Base-by-base conservation (phyloP, 2,888 invertebrate genomes). In the Cheilosia vernalis region DNA sequence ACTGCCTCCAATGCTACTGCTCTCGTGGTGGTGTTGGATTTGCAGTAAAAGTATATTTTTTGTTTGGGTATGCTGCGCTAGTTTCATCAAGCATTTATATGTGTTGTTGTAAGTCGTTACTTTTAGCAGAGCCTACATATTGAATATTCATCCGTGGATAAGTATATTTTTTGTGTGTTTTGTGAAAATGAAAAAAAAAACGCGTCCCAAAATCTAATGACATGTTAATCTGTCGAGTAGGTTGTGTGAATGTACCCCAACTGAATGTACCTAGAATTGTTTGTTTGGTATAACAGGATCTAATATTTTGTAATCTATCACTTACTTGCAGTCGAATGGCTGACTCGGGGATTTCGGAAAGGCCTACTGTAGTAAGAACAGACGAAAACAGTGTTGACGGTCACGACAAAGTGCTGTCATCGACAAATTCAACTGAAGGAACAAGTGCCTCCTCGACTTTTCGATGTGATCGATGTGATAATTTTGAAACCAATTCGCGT, bases 401-500 rank as follows among this genome's bases (percentile, higher is more conserved):
- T 10, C 70, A 80, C 55, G 86, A 86, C 2, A 86, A 86, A 58
- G 58, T 64, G 24, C 69, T 86, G 21, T 82, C 82, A 21, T 82
- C 86, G 3, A 64, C 88, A 42, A 61, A 86, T 24, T 60, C 87
- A 78, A 33, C 87, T 56, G 76, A 87, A 66, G 69, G 87, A 83
- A 76, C 67, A 78, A 88, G 80, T 87, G 86, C 76, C 78, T 88
- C 82, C 63, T 79, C 87, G 21, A 87, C 67, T 77, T 91, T 92
- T 88, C 91, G 91, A 21, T 97, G 96, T 92, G 96, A 96, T 88
- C 94, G 96, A 87, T 97, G 97, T 93, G 96, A 97, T 90, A 95
- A 94, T 90, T 97, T 96, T 92, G 97, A 97, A 92, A 96, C 96
- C 10, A 93, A 95, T 90, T 96, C 95, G 90, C 95, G 95, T 90